Conservation (phyloP, 2,797 vertebrate species). For the Rhincodon typus region DNA sequence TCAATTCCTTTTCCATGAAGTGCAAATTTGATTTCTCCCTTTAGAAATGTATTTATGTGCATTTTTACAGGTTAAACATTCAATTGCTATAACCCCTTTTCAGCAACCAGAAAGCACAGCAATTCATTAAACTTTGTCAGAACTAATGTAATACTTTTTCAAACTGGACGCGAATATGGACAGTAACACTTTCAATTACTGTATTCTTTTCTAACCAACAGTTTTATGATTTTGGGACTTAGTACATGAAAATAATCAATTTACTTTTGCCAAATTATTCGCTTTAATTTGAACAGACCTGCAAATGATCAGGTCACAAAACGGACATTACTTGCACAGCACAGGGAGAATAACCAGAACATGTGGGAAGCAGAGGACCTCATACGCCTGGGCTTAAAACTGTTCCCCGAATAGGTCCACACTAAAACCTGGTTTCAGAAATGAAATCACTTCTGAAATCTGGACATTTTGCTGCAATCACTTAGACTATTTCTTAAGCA, state of each 20-base stretch:
- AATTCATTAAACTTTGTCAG: background rate
- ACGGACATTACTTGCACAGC: background rate
- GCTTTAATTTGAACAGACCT: background rate
- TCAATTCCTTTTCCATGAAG: background rate
- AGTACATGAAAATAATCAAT: background rate
- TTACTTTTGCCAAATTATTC: background rate
- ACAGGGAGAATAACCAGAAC: background rate
- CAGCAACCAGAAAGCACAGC: background rate
- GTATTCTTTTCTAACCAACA: background rate
- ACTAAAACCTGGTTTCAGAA: background rate
- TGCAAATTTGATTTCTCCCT: background rate
- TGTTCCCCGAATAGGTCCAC: background rate
- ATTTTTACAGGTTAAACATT: background rate
- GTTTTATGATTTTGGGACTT: background rate
- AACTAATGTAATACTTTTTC: background rate
- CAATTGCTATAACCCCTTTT: background rate
- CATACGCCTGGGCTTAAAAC: background rate
- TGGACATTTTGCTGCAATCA: background rate
- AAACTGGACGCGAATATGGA: background rate
- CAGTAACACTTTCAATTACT: background rate
- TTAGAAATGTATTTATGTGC: background rate
- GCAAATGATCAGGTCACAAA: slow-evolving; percentile 17
- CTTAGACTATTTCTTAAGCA: background rate
- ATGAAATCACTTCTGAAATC: background rate
- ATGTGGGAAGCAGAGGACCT: background rate